Conservation (phyloP, 2,888 invertebrate species). For the Drosophila buzzatii region DNA sequence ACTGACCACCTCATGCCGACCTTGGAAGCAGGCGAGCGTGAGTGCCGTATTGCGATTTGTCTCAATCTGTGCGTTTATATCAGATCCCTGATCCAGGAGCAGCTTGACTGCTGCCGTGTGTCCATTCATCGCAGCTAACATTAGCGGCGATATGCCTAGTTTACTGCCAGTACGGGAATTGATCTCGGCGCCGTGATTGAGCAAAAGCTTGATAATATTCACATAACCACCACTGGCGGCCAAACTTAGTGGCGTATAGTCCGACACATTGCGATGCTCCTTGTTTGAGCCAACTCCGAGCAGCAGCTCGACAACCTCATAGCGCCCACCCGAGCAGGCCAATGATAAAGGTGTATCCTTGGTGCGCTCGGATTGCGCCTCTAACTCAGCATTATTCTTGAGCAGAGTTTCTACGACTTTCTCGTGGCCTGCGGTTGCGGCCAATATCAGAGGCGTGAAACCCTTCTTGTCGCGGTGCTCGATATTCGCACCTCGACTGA, state of each 20-base stretch:
- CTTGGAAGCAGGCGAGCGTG: constrained; percentile 99
- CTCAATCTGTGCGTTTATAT: constrained; percentile 99
- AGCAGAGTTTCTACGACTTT: constrained; percentile 95
- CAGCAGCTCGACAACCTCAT: constrained; percentile 97
- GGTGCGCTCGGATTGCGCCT: constrained; percentile 99
- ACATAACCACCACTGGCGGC: constrained; percentile 99
- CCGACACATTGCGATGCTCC: constrained; percentile 99
- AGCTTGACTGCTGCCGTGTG: constrained; percentile 97
- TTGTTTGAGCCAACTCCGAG: constrained; percentile 96
- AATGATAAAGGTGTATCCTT: constrained; percentile 99
- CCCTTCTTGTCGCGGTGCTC: constrained; percentile 99
- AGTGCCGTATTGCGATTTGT: constrained; percentile 99
- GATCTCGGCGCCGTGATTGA: constrained; percentile 98
- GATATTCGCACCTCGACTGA: constrained; percentile 97
- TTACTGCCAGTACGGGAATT: constrained; percentile 99
- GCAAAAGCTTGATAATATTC: constrained; percentile 97
- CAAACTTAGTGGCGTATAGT: constrained; percentile 99
- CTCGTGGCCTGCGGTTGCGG: constrained; percentile 98
- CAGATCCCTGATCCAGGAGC: constrained; percentile 98
- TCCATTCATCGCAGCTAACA: constrained; percentile 99
- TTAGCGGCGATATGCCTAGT: constrained; percentile 98
- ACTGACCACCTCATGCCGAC: constrained; percentile 98
- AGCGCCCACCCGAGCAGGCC: constrained; percentile 98
- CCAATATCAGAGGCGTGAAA: constrained; percentile 98
- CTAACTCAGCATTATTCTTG: constrained; percentile 97